Conservation (phyloP, 2,888 invertebrate species). For the Argynnis bischoffii region DNA sequence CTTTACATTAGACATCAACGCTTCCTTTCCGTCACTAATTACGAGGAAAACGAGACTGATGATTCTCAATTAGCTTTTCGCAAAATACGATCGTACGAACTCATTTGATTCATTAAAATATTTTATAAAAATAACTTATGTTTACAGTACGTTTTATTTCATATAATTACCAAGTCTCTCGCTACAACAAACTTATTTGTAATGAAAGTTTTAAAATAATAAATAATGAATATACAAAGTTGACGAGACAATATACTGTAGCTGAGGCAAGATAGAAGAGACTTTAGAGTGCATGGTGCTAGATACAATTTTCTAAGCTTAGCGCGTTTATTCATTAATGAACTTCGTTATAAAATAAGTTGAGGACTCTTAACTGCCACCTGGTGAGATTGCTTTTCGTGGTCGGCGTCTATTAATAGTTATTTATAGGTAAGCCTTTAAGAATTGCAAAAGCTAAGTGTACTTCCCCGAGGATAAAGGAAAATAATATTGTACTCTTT, state of each 20-base stretch:
- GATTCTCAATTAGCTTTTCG: conserved; percentile 33
- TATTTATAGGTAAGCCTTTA: conserved; percentile 73
- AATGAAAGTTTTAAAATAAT: conserved; percentile 51
- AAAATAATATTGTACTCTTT: too few relatives aligned
- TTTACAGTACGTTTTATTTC: conserved; percentile 27
- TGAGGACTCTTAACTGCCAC: conserved; percentile 75
- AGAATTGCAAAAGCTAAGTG: conserved; percentile 46
- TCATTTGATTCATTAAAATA: conserved; percentile 27
- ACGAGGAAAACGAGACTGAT: conserved; percentile 35
- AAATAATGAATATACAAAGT: conserved; percentile 71
- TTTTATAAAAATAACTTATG: conserved; percentile 20
- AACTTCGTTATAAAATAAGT: conserved; percentile 76
- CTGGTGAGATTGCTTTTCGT: conserved; percentile 77
- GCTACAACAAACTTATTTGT: conserved; percentile 30
- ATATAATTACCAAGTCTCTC: conserved; percentile 32
- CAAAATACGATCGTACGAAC: conserved; percentile 18
- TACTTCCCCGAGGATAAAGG: not conserved
- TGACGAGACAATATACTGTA: conserved; percentile 43
- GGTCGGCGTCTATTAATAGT: conserved; percentile 75
- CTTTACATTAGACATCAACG: conserved; percentile 61
- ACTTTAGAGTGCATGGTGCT: conserved; percentile 49
- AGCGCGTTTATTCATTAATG: conserved; percentile 61
- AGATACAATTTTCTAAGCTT: conserved; percentile 54
- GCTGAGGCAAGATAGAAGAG: conserved; percentile 48
- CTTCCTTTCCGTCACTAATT: conserved; percentile 42